Base-by-base conservation (phyloP, 2,113 vertebrate species). In the Athene cunicularia region DNA sequence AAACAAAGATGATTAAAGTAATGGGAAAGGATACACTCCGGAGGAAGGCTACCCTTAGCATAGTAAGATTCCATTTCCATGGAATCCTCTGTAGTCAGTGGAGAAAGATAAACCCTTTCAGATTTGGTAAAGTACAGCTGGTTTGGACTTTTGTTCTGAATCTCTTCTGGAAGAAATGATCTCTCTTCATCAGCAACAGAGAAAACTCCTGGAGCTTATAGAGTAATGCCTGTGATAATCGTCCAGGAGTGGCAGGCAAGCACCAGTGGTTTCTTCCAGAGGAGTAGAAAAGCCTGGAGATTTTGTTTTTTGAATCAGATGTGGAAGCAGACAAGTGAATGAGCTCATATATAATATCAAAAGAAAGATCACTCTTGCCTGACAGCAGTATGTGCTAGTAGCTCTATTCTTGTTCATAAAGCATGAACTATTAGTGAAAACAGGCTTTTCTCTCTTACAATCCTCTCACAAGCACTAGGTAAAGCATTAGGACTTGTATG, bases 371-470 rank as follows among this genome's bases (percentile, higher is more conserved):
- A 23, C 7, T 92, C 63, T 92, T 86, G 74, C 88, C 62, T 94
- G 80, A 71, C 80, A 92, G 50, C 71, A 83, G 7, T 43, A 20
- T 58, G 17, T 67, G n/a, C 80, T 80, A 43, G 63, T 35, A 70
- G 35, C 66, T 77, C 72, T 50, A 52, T 72, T 39, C 86, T 72
- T 86, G 68, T 32, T 87, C 68, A 64, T 12, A 77, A 84, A 74
- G 75, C 52, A 71, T 75, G 80, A 93, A 84, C 56, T 86, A 45
- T 87, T 92, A 92, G 94, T 47, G 49, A 87, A 90, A 88, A 66
- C 22, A 90, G 75, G 18, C n/a, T 85, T 96, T 86, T 47, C 47
- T 86, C 66, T 92, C 66, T 66, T 59, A 20, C 27, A 60, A 1
- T 49, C 58, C 35, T 86, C 72, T 83, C 72, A 77, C 41, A 92